These are phyloP conservation scores for Sorex araneus DNA, from an alignment of 2,113 vertebrate genomes.

Conservation along the genomic window DNA sequence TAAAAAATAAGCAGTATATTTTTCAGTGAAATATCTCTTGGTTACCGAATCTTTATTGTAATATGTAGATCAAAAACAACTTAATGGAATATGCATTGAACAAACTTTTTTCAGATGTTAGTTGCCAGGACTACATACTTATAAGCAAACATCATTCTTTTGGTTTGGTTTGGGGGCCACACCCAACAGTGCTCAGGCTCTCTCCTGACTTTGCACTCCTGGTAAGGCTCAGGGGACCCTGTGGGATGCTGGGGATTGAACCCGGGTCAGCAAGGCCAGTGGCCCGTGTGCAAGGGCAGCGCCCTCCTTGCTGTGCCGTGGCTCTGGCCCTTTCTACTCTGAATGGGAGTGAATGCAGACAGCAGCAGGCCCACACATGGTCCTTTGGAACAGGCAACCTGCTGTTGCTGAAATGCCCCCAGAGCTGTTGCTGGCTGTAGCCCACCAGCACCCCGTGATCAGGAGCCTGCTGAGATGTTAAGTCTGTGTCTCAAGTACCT, in stretches of 20 bases:
- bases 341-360: slow-evolving; percentile 19
- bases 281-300: too few relatives aligned
- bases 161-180: not conserved
- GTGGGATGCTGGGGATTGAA: too few relatives aligned
- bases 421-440: too few relatives aligned
- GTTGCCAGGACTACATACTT: not conserved
- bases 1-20: too few relatives aligned
- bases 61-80: slow-evolving; percentile 52
- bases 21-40: not conserved
- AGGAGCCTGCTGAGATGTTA: slow-evolving; percentile 11
- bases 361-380: not conserved
- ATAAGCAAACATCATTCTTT: not conserved
- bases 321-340: too few relatives aligned
- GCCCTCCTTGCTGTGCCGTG: not conserved
- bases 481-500: not conserved
- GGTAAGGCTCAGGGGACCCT: too few relatives aligned
- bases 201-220: too few relatives aligned
- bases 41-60: slow-evolving; percentile 31
- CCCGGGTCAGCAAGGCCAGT: too few relatives aligned
- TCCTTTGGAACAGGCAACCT: not conserved
- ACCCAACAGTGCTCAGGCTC: too few relatives aligned
- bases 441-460: not conserved
- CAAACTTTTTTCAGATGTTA: slow-evolving; percentile 11
- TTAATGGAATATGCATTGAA: not conserved
- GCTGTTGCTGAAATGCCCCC: not conserved